These are phyloP conservation scores for Oreochromis aureus DNA, from an alignment of 2,113 vertebrate species.

Conservation along the genomic window DNA sequence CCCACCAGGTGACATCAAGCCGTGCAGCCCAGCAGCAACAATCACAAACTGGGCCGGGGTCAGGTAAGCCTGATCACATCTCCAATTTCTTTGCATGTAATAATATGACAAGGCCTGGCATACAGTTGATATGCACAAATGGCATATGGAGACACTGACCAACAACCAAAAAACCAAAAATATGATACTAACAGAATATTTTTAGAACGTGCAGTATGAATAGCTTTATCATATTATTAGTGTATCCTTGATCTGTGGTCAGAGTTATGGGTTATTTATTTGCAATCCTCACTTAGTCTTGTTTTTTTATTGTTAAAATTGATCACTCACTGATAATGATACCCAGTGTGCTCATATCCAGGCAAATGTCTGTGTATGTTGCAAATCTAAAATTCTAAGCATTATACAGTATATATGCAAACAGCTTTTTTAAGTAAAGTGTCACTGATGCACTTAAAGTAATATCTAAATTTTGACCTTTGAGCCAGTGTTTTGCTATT, in stretches of 20 bases:
- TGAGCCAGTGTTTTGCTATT: background rate
- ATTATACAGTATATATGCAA: background rate
- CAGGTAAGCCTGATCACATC: conserved; percentile 46
- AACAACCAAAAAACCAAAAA: background rate
- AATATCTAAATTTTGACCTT: background rate
- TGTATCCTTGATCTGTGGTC: no score
- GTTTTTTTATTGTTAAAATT: background rate
- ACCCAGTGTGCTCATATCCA: background rate
- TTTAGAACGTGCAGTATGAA: background rate
- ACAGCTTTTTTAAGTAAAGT: background rate
- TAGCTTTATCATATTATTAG: background rate
- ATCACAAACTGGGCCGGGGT: conserved; percentile 59
- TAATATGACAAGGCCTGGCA: background rate
- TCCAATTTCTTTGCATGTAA: background rate
- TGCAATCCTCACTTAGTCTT: background rate
- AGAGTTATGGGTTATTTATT: background rate
- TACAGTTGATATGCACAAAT: background rate
- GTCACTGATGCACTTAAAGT: background rate
- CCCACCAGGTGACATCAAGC: conserved; percentile 78
- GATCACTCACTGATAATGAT: background rate
- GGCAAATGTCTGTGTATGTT: background rate
- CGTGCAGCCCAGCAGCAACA: conserved; percentile 79
- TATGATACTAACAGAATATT: background rate
- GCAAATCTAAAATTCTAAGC: background rate
- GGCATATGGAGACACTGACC: background rate